Conservation (phyloP, 1,140 invertebrate species). For the Lepidurus packardi region DNA sequence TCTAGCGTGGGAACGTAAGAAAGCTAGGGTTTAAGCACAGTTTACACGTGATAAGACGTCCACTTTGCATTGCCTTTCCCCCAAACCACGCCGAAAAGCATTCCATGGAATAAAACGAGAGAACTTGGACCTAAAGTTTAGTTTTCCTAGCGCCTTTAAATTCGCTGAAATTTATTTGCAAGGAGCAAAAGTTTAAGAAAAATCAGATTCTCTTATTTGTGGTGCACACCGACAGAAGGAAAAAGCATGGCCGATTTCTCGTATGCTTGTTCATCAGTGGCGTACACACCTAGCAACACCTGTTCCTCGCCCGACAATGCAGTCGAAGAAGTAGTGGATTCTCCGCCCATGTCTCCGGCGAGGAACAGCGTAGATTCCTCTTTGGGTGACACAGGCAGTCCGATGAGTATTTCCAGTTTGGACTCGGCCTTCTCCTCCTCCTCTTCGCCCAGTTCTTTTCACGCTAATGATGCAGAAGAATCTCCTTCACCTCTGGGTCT, state of each 20-base stretch:
- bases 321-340: neutral
- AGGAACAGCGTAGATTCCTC: neutral
- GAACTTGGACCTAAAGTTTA: too few relatives aligned
- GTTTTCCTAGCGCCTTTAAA: too few relatives aligned
- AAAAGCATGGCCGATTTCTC: neutral
- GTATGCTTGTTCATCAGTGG: neutral
- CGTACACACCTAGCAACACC: slow-evolving; percentile 1
- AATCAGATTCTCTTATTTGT: neutral
- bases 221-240: neutral
- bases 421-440: neutral
- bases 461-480: slow-evolving; percentile 14
- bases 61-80: too few relatives aligned
- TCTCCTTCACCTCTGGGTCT: slow-evolving; percentile 20
- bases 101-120: too few relatives aligned
- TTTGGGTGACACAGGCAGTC: neutral
- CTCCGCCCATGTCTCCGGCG: neutral
- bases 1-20: too few relatives aligned
- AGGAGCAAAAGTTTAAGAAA: too few relatives aligned
- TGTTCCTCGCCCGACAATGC: neutral
- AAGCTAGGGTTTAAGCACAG: too few relatives aligned
- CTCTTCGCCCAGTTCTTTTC: slow-evolving; percentile 4
- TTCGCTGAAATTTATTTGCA: too few relatives aligned
- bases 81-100: too few relatives aligned
- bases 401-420: slow-evolving; percentile 11
- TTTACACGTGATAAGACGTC: too few relatives aligned